A percentile compares a stretch with the other conserved stretches of the same genome.
phyloP scores from a whole-genome alignment of 2,113 vertebrate species.

The Eptesicus fuscus region DNA sequence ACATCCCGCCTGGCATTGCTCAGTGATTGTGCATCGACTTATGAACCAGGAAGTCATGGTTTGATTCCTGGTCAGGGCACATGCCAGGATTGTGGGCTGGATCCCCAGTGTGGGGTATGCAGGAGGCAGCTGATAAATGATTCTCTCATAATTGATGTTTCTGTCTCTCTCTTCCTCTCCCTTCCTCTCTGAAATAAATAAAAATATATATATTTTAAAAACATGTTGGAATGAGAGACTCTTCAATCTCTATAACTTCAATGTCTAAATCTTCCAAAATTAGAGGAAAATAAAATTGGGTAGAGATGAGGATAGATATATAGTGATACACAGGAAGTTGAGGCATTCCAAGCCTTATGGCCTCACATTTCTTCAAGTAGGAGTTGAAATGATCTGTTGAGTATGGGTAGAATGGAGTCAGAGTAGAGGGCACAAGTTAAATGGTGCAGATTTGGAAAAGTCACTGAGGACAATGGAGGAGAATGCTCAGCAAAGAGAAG shows the following conservation, averaged over 20 bases:
- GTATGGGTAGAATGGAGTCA: not conserved
- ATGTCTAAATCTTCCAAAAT: not conserved
- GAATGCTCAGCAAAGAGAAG: no score
- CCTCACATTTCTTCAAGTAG: not conserved
- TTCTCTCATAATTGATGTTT: no score
- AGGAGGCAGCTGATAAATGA: no score
- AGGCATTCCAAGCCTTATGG: not conserved
- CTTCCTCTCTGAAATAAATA: no score
- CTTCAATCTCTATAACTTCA: not conserved
- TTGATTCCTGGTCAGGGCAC: no score
- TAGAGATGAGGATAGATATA: not conserved
- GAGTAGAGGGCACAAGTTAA: not conserved
- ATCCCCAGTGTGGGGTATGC: no score
- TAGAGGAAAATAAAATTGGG: not conserved
- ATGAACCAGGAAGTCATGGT: no score
- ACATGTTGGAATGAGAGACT: not conserved
- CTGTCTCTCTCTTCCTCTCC: no score
- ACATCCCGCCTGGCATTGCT: no score
- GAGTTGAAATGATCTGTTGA: not conserved
- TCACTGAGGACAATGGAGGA: not conserved
- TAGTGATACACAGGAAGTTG: not conserved
- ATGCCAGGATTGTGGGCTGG: no score
- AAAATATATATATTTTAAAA: not conserved
- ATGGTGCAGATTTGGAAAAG: not conserved
- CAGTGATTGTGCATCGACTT: no score